phyloP scores from a whole-genome alignment of 2,888 invertebrate genomes.

The Caenorhabditis becei region DNA sequence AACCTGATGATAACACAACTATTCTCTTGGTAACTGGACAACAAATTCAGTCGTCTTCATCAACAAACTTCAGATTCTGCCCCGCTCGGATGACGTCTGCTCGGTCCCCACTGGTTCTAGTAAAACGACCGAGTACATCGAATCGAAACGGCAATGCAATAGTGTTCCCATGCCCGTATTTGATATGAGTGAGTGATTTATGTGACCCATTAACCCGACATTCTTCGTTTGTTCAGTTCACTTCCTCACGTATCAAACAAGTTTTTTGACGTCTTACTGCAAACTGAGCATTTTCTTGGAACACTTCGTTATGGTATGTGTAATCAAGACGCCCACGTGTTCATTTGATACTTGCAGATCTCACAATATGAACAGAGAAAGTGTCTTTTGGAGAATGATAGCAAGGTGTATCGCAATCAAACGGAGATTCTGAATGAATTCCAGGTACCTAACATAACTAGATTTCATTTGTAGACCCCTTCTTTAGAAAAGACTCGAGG shows the following conservation, averaged over 20 bases:
- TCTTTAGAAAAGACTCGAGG: constrained; percentile 86
- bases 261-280: constrained; percentile 92
- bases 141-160: constrained; percentile 90
- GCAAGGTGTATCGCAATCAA: constrained; percentile 74
- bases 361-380: constrained; percentile 78
- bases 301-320: constrained; percentile 84
- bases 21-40: constrained; percentile 92
- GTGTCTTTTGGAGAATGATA: constrained; percentile 75
- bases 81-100: constrained; percentile 86
- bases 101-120: constrained; percentile 85
- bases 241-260: constrained; percentile 93
- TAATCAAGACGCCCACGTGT: background rate
- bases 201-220: background rate
- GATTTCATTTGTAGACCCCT: background rate
- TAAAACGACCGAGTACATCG: constrained; percentile 85
- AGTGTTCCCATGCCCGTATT: constrained; percentile 92
- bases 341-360: constrained; percentile 58
- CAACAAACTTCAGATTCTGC: constrained; percentile 73
- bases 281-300: constrained; percentile 94
- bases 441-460: constrained; percentile 84
- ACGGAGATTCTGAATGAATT: constrained; percentile 87
- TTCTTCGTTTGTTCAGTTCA: constrained; percentile 87
- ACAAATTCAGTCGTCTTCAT: no score
- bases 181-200: constrained; percentile 83
- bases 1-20: constrained; percentile 92